These are phyloP conservation scores for Drosophila tanythrix DNA, from an alignment of 2,888 invertebrate species.

Conservation along the genomic window DNA sequence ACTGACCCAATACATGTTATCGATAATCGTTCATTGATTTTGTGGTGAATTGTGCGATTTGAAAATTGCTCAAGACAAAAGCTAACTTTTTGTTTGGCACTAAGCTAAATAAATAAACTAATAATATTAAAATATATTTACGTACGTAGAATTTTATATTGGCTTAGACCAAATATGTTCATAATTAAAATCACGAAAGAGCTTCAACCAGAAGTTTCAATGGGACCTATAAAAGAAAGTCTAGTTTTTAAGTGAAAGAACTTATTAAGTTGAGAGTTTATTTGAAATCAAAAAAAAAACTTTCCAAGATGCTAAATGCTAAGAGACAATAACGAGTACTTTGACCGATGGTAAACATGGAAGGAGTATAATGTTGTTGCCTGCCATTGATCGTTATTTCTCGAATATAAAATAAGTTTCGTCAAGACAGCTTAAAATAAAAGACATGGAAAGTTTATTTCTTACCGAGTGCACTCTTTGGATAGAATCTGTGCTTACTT, in stretches of 20 bases:
- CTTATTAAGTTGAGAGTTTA: background rate
- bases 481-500: background rate
- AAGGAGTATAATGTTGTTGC: background rate
- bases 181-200: background rate
- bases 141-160: background rate
- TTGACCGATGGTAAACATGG: background rate
- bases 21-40: constrained; percentile 5
- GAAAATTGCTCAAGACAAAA: background rate
- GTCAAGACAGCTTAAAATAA: background rate
- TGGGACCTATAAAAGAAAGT: background rate
- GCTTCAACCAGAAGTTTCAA: background rate
- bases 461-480: background rate
- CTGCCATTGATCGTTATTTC: background rate
- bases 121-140: background rate
- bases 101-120: background rate
- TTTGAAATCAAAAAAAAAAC: background rate
- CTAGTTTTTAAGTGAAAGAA: background rate
- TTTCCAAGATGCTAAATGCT: background rate
- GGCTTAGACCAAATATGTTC: background rate
- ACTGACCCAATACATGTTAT: constrained; percentile 7
- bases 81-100: background rate
- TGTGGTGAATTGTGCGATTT: background rate
- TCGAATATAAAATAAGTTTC: background rate
- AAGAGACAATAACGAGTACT: background rate
- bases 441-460: background rate